These are phyloP conservation scores for Thaumatotibia leucotreta DNA, from an alignment of 1,140 invertebrate species.

Conservation along the genomic window DNA sequence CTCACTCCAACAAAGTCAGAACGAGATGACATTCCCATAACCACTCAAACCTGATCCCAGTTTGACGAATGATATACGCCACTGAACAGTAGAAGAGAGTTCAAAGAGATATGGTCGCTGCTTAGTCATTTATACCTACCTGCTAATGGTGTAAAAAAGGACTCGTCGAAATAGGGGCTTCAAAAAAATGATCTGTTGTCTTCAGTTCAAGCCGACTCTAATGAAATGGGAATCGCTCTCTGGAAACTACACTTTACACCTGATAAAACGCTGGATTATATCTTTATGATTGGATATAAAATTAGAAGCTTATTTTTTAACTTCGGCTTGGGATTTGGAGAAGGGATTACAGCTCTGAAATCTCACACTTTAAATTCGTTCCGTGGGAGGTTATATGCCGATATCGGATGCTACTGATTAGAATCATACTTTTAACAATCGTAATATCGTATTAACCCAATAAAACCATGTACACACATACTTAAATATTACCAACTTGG, in stretches of 20 bases:
- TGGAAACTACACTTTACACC: conserved; percentile 10
- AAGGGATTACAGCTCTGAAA: neutral
- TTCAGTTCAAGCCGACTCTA: conserved; percentile 16
- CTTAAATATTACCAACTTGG: no score
- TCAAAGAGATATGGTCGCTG: neutral
- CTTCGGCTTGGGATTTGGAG: neutral
- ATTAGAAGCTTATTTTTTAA: conserved; percentile 7
- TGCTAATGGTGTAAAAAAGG: conserved; percentile 20
- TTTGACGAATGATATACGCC: neutral
- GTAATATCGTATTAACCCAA: neutral
- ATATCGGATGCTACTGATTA: neutral
- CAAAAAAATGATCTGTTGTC: conserved; percentile 1
- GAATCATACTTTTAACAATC: neutral
- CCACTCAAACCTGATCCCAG: neutral
- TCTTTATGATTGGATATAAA: conserved; percentile 14
- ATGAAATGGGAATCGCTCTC: conserved; percentile 15
- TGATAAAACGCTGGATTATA: conserved; percentile 17
- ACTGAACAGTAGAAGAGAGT: neutral
- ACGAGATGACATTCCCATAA: conserved; percentile 17
- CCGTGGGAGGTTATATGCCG: neutral
- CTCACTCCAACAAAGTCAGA: conserved; percentile 19
- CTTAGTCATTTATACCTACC: conserved; percentile 16
- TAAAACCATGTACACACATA: no score
- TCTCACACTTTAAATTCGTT: neutral
- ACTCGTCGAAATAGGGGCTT: conserved; percentile 6